These are phyloP conservation scores for Silurus aristotelis DNA, from an alignment of 2,797 vertebrate genomes.

Conservation along the genomic window DNA sequence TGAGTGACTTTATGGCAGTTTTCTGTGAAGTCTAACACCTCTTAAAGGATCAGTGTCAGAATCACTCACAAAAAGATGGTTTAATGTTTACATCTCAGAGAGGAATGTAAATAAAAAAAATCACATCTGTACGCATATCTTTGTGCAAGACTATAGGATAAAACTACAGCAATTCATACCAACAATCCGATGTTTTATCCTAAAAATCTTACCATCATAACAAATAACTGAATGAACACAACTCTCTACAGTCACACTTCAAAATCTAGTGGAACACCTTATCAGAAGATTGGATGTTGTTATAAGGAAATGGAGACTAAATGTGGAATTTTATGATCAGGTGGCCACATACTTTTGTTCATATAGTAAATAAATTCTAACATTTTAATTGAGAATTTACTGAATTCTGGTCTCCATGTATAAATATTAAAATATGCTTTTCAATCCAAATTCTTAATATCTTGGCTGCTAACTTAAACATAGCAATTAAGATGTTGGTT, in stretches of 20 bases:
- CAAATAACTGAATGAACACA: background rate
- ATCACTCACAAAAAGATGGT: constrained; percentile 16
- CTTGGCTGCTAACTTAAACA: background rate
- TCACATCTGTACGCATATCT: background rate
- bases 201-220: background rate
- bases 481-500: background rate
- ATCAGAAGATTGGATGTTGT: too few species aligned
- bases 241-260: too few species aligned
- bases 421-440: background rate
- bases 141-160: background rate
- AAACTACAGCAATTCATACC: background rate
- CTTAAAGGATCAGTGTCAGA: background rate
- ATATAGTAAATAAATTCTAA: too few species aligned
- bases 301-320: too few species aligned
- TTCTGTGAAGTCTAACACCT: background rate
- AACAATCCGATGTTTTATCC: background rate
- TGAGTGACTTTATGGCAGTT: constrained; percentile 21
- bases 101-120: background rate
- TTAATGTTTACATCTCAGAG: background rate
- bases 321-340: too few species aligned
- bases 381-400: background rate
- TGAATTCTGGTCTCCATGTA: background rate
- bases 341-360: too few species aligned
- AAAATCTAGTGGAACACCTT: too few species aligned
- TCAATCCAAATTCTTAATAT: background rate